Conservation (phyloP, 2,797 vertebrate genomes). For the Parauchenoglanis punctatus region DNA sequence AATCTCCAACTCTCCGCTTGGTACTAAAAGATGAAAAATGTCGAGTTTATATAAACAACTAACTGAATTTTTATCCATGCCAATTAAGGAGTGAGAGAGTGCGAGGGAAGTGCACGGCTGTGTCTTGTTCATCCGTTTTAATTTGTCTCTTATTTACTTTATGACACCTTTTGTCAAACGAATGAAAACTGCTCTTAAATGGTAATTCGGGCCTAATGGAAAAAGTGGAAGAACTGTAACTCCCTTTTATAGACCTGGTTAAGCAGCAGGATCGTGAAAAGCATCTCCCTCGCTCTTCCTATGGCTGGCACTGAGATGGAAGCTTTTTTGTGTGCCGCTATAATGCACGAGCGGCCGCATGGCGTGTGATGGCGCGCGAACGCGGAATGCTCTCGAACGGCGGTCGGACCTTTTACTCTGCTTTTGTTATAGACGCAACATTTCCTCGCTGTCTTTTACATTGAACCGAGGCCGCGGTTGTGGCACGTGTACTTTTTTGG, state of each 20-base stretch:
- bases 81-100: conserved; percentile 94
- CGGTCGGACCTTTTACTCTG: neutral
- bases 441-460: neutral
- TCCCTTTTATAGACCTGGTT: conserved; percentile 63
- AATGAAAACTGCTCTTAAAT: conserved; percentile 65
- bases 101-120: conserved; percentile 60
- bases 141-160: conserved; percentile 74
- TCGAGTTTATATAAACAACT: conserved; percentile 95
- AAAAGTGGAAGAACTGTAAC: conserved; percentile 59
- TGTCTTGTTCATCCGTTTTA: conserved; percentile 64
- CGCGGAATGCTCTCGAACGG: neutral
- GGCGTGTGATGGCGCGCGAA: neutral
- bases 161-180: conserved; percentile 73
- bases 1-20: conserved; percentile 87
- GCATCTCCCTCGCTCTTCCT: conserved; percentile 23
- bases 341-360: neutral
- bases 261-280: conserved; percentile 45
- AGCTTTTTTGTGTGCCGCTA: neutral
- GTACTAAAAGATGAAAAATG: conserved; percentile 99
- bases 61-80: conserved; percentile 89
- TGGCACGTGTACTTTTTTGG: neutral
- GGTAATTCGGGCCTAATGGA: conserved; percentile 67
- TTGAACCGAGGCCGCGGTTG: neutral
- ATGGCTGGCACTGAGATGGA: neutral
- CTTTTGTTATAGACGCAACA: neutral